Evolutionary conservation across 2,797 vertebrate species (phyloP).

Genomic region (Garrulus glandarius): DNA sequence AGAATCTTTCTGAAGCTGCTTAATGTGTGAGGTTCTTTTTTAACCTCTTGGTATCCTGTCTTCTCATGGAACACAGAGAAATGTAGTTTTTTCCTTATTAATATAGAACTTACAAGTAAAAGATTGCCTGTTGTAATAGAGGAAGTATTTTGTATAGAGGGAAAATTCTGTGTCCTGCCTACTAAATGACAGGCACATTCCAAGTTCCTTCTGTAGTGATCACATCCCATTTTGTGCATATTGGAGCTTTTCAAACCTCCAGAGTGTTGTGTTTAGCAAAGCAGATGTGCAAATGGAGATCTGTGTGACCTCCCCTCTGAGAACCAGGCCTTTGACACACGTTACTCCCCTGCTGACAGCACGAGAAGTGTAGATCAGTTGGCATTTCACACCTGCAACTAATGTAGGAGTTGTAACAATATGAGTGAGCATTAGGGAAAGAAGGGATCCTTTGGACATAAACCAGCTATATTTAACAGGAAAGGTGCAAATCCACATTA

Average conservation of each 20-base stretch:
- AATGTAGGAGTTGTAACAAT: conserved; percentile 17
- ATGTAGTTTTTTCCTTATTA: background rate
- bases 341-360: conserved; percentile 34
- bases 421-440: conserved; percentile 6
- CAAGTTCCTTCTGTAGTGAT: background rate
- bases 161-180: background rate
- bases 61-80: background rate
- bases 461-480: conserved; percentile 14
- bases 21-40: background rate
- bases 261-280: conserved; percentile 17
- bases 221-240: background rate
- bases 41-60: background rate
- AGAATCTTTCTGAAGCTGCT: background rate
- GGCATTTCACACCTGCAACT: conserved; percentile 52
- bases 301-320: background rate
- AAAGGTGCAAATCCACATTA: conserved; percentile 47
- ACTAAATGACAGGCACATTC: background rate
- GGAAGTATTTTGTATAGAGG: background rate
- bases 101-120: background rate
- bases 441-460: background rate
- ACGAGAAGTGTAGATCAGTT: background rate
- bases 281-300: conserved; percentile 41
- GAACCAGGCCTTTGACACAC: background rate
- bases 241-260: background rate
- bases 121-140: background rate